Conservation (phyloP, 2,888 invertebrate genomes). For the Chesias legatella region DNA sequence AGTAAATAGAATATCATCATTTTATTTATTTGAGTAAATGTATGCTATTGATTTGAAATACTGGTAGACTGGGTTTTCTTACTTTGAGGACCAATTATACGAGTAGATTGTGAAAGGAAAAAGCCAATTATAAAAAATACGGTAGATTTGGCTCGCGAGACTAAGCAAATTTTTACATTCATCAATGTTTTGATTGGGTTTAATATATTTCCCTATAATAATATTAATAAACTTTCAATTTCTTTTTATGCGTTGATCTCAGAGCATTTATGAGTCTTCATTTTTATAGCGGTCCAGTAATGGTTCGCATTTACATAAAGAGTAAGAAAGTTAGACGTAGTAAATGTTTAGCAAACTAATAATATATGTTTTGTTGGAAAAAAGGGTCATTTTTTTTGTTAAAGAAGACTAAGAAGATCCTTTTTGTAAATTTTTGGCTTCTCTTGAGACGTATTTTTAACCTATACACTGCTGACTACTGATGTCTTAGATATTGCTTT, state of each 20-base stretch:
- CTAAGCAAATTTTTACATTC: not conserved
- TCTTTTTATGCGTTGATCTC: slow-evolving; percentile 31
- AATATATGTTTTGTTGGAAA: slow-evolving; percentile 5
- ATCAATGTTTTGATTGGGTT: slow-evolving; percentile 15
- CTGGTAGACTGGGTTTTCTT: too few relatives aligned
- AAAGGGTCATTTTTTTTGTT: not conserved
- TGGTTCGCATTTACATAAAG: slow-evolving; percentile 18
- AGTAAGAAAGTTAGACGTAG: slow-evolving; percentile 5
- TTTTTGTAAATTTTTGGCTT: too few relatives aligned
- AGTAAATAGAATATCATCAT: too few relatives aligned
- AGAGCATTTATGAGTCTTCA: slow-evolving; percentile 22
- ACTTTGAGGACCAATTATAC: too few relatives aligned
- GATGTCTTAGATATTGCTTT: too few relatives aligned
- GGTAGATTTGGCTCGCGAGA: not conserved
- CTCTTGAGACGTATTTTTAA: too few relatives aligned
- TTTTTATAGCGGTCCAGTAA: slow-evolving; percentile 28
- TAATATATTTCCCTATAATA: slow-evolving; percentile 21
- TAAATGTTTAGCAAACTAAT: slow-evolving; percentile 14
- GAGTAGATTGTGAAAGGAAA: too few relatives aligned
- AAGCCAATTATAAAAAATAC: slow-evolving; percentile 2
- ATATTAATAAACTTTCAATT: slow-evolving; percentile 30
- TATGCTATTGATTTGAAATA: too few relatives aligned
- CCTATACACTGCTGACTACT: too few relatives aligned
- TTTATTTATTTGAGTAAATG: too few relatives aligned
- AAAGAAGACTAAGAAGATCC: not conserved